Conservation (phyloP, 1,140 invertebrate species). For the Diploscapter pachys region DNA sequence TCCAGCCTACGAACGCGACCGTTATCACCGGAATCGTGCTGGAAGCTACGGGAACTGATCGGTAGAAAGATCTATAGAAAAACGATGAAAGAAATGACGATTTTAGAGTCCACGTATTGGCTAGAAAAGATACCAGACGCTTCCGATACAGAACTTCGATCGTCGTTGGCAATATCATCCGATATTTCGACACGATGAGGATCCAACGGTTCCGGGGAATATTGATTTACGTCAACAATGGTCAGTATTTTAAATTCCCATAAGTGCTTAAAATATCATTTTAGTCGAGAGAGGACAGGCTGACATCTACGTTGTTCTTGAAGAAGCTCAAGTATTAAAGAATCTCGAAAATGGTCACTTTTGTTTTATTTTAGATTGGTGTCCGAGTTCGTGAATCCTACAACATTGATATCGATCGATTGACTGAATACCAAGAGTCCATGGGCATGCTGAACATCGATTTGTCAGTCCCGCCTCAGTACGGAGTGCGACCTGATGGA, state of each 20-base stretch:
- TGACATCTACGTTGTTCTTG: conserved; percentile 38
- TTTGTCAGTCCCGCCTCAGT: conserved; percentile 51
- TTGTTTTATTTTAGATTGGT: conserved; percentile 40
- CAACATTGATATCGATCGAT: conserved; percentile 54
- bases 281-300: conserved; percentile 32
- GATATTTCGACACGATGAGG: conserved; percentile 57
- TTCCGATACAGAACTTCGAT: conserved; percentile 57
- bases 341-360: conserved; percentile 19
- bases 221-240: conserved; percentile 36
- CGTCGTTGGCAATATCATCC: conserved; percentile 54
- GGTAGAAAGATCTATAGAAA: conserved; percentile 18
- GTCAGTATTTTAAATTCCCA: no score
- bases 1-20: conserved; percentile 56
- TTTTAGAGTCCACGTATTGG: conserved; percentile 43
- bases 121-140: conserved; percentile 53
- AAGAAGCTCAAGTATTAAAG: conserved; percentile 39
- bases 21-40: conserved; percentile 56
- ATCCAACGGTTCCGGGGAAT: conserved; percentile 52
- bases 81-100: conserved; percentile 49
- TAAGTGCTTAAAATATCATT: no score
- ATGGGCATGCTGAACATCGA: conserved; percentile 56
- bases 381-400: conserved; percentile 55
- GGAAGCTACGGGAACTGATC: conserved; percentile 41
- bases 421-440: conserved; percentile 53
- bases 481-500: conserved; percentile 49